Evolutionary conservation across 2,888 invertebrate species (phyloP).

Genomic region (Slavum lentiscoides): DNA sequence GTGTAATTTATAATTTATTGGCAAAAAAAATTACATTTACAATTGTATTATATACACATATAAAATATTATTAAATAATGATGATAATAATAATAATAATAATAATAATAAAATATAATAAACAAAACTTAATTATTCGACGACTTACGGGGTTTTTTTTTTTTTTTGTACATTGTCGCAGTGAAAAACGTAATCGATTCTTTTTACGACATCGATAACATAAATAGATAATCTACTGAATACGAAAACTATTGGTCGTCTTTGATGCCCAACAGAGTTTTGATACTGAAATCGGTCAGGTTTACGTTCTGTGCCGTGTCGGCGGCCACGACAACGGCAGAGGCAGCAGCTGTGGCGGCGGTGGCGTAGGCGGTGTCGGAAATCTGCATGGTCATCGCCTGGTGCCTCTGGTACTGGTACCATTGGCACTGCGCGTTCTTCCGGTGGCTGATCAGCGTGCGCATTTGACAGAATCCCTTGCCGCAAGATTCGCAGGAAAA

Average conservation of each 20-base stretch:
- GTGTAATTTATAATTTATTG: no score
- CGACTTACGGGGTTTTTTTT: no score
- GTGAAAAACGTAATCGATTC: no score
- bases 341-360: background rate
- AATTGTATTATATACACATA: no score
- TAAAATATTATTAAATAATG: no score
- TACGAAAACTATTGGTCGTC: background rate
- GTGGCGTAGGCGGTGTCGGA: background rate
- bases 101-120: no score
- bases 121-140: no score
- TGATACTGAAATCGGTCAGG: slow-evolving; percentile 44
- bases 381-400: slow-evolving; percentile 19
- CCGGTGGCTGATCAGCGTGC: slow-evolving; percentile 93
- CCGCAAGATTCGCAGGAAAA: slow-evolving; percentile 96
- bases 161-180: no score
- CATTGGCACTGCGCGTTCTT: slow-evolving; percentile 58
- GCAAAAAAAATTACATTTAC: no score
- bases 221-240: no score
- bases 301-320: slow-evolving; percentile 15
- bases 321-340: background rate
- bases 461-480: slow-evolving; percentile 96
- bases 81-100: no score
- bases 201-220: no score
- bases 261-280: slow-evolving; percentile 33
- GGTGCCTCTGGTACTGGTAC: slow-evolving; percentile 47